Percentiles rank a stretch among this genome's conserved stretches.
Evolutionary conservation across 2,797 vertebrate genomes (phyloP).

Genomic region (Anomalospiza imberbis): DNA sequence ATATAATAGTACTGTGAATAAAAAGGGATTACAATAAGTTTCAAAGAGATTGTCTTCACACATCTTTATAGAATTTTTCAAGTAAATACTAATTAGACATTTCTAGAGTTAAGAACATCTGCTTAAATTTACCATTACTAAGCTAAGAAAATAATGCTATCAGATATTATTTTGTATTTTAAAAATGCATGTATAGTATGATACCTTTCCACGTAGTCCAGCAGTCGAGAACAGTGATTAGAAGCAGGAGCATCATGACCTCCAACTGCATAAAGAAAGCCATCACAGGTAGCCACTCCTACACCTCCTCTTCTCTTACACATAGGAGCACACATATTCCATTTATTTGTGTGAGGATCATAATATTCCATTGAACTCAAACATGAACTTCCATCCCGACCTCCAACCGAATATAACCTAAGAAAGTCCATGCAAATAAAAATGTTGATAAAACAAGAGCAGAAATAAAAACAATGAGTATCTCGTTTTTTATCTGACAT

Average conservation of each 20-base stretch:
- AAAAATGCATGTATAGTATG: neutral
- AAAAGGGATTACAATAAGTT: neutral
- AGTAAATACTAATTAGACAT: neutral
- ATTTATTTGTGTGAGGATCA: slow-evolving; percentile 82
- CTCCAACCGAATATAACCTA: slow-evolving; percentile 80
- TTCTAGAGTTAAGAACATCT: neutral
- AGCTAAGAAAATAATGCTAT: neutral
- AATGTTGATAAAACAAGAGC: neutral
- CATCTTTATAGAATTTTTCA: neutral
- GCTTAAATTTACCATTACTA: neutral
- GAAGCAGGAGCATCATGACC: slow-evolving; percentile 81
- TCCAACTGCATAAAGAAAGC: slow-evolving; percentile 80
- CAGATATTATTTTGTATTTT: neutral
- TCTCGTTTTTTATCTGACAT: neutral
- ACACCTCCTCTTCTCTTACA: slow-evolving; percentile 81
- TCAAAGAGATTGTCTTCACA: neutral
- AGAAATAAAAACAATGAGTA: neutral
- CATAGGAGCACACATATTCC: slow-evolving; percentile 81
- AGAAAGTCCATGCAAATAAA: neutral
- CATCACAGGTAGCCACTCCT: slow-evolving; percentile 78
- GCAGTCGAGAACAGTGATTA: slow-evolving; percentile 77
- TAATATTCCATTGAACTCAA: slow-evolving; percentile 82
- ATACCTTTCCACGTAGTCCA: slow-evolving; percentile 82
- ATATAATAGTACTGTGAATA: neutral
- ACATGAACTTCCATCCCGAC: slow-evolving; percentile 79